phyloP scores from a whole-genome alignment of 2,888 invertebrate genomes.

The Agelastica alni region DNA sequence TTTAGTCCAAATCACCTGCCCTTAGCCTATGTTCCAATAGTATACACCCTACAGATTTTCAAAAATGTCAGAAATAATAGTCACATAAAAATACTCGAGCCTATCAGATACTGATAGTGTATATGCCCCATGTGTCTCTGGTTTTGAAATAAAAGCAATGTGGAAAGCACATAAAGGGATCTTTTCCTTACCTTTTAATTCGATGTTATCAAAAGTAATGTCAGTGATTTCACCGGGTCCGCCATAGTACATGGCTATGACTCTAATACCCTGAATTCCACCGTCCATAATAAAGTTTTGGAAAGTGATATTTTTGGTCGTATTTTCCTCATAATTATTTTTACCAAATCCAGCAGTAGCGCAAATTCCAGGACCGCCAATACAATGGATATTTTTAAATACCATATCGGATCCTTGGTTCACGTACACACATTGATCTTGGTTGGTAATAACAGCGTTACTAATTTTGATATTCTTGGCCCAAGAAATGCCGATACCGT shows the following conservation, averaged over 20 bases:
- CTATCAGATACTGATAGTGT: too few relatives aligned
- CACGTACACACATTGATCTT: constrained; percentile 18
- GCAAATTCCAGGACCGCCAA: constrained; percentile 10
- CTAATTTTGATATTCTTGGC: constrained; percentile 10
- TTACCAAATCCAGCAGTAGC: constrained; percentile 7
- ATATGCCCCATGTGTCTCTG: too few relatives aligned
- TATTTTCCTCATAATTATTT: constrained; percentile 6
- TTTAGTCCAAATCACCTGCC: too few relatives aligned
- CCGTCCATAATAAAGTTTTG: constrained; percentile 13
- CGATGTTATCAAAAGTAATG: constrained; percentile 7
- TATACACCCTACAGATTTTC: too few relatives aligned
- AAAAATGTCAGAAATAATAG: too few relatives aligned
- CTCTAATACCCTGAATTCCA: constrained; percentile 3
- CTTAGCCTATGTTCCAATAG: too few relatives aligned
- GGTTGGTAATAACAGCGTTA: constrained; percentile 10
- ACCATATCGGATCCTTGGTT: constrained; percentile 15
- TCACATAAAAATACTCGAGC: too few relatives aligned
- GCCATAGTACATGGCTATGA: constrained; percentile 5
- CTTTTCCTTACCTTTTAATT: constrained; percentile 14
- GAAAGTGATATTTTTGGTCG: constrained; percentile 11
- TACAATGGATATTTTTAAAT: constrained; percentile 3
- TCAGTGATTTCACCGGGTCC: constrained; percentile 10
- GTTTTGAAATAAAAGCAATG: too few relatives aligned
- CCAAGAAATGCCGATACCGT: constrained; percentile 15
- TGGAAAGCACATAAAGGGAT: too few relatives aligned